Evolutionary conservation across 2,888 invertebrate species (phyloP).

Genomic region (Nemotelus nigrinus): DNA sequence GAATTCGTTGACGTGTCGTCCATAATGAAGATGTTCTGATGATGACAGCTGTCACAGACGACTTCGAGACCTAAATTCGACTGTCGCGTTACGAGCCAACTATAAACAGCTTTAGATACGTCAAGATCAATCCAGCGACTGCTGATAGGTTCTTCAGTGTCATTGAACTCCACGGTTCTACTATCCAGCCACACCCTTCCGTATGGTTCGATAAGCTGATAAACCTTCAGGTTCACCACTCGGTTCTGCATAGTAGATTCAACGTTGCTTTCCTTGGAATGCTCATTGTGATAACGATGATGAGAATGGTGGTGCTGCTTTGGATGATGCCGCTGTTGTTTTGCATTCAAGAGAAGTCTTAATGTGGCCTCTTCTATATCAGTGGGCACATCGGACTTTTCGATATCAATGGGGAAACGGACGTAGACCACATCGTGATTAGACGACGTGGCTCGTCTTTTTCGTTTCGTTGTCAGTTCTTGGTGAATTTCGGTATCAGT

Average conservation of each 20-base stretch:
- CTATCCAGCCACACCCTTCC: constrained; percentile 61
- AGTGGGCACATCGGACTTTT: constrained; percentile 44
- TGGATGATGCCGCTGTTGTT: constrained; percentile 50
- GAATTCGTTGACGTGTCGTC: constrained; percentile 54
- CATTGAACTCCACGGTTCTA: constrained; percentile 61
- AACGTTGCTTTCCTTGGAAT: constrained; percentile 33
- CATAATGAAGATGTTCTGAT: constrained; percentile 60
- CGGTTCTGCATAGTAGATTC: neutral
- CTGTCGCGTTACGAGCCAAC: constrained; percentile 65
- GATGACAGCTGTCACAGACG: constrained; percentile 66
- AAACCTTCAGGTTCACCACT: constrained; percentile 56
- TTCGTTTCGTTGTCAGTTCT: neutral
- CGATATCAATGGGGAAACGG: constrained; percentile 44
- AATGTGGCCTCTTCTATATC: constrained; percentile 61
- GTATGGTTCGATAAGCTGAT: constrained; percentile 57
- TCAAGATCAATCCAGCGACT: constrained; percentile 73
- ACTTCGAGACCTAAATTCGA: constrained; percentile 68
- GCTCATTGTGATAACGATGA: constrained; percentile 37
- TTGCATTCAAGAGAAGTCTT: constrained; percentile 59
- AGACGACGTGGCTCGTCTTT: neutral
- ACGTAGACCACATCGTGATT: constrained; percentile 45
- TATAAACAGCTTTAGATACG: constrained; percentile 66
- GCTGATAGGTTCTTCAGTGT: constrained; percentile 52
- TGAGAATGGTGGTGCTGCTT: constrained; percentile 35
- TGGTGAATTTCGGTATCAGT: constrained; percentile 25